Base-by-base conservation (phyloP, 35 echinoderm and acorn worm species). In the Lytechinus pictus region DNA sequence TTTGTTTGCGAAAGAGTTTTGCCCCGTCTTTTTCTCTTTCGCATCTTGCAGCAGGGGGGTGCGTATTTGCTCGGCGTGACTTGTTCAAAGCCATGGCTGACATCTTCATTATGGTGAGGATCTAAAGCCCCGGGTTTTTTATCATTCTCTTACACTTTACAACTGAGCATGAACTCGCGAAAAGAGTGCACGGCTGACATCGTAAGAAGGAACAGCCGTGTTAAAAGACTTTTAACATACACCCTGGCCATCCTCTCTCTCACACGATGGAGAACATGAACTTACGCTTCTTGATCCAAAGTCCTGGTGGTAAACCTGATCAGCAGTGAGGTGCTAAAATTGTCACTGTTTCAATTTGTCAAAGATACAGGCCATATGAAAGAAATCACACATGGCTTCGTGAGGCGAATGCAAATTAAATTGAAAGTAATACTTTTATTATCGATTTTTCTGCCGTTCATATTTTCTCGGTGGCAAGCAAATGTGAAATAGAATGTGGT, bases 1-100 rank as follows among this genome's bases (percentile, higher is more conserved):
- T 33, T 54, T 90, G 88, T 90, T 90, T 54, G 88, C 29, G 88
- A 90, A 90, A 52, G 88, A 54, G 88, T 90, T 44, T 90, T 90
- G 88, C 88, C 29, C 33, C 88, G 88, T 44, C 52, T 52, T 90
- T 90, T 90, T 90, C 24, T 33, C 52, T 44, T 90, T 44, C 28
- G 88, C 52, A 54, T 90, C 52, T 44, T 44, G 28, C 52, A 12
- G 88, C 28, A 52, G n/a, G 88, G 28, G 52, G 88, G 88, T 27
- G 28, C 29, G 11, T 90, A 90, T 90, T 90, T 90, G 88, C 88
- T 90, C 28, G 88, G 88, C 88, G 88, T 90, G 88, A 90, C 88
- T 54, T 79, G 88, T 54, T 90, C 88, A 90, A 90, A 90, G 88
- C 88, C 88, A 8, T 52, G 28, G 88, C 9, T 90, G 88, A 90